Evolutionary conservation across 2,888 invertebrate genomes (phyloP).

Genomic region (Epinotia ramella): DNA sequence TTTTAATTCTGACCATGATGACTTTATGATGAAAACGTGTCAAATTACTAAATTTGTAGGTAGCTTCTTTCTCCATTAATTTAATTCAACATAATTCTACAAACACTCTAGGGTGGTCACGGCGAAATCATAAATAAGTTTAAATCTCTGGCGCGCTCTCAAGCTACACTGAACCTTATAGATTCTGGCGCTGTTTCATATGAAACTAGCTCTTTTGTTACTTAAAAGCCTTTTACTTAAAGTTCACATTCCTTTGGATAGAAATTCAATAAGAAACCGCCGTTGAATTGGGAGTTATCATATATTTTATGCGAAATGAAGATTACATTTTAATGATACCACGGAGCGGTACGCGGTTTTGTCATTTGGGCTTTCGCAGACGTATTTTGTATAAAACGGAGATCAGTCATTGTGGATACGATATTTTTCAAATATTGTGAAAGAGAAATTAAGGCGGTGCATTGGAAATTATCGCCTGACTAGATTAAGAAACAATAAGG

Average conservation of each 20-base stretch:
- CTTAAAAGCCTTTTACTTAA: not conserved
- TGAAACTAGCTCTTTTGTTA: not conserved
- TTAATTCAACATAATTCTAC: constrained; percentile 31
- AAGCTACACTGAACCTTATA: constrained; percentile 9
- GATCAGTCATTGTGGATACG: not conserved
- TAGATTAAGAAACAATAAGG: too few species aligned
- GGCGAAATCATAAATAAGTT: constrained; percentile 24
- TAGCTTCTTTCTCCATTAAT: constrained; percentile 14
- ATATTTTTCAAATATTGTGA: not conserved
- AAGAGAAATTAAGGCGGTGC: too few species aligned
- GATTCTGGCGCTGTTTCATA: not conserved
- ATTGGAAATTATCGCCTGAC: too few species aligned
- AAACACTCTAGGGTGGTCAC: constrained; percentile 17
- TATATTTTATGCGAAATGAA: constrained; percentile 31
- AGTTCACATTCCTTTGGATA: not conserved
- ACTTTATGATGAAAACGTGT: not conserved
- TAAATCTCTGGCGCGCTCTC: constrained; percentile 2
- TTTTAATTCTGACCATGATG: not conserved
- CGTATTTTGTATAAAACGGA: constrained; percentile 1
- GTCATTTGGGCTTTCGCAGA: constrained; percentile 26
- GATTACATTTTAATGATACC: constrained; percentile 40
- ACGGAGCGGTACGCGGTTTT: constrained; percentile 27
- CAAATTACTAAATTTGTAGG: constrained; percentile 2
- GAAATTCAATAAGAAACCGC: not conserved
- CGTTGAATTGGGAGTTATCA: constrained; percentile 18